Evolutionary conservation across 1,140 invertebrate species (phyloP).

Genomic region (Campoletis sonorensis): DNA sequence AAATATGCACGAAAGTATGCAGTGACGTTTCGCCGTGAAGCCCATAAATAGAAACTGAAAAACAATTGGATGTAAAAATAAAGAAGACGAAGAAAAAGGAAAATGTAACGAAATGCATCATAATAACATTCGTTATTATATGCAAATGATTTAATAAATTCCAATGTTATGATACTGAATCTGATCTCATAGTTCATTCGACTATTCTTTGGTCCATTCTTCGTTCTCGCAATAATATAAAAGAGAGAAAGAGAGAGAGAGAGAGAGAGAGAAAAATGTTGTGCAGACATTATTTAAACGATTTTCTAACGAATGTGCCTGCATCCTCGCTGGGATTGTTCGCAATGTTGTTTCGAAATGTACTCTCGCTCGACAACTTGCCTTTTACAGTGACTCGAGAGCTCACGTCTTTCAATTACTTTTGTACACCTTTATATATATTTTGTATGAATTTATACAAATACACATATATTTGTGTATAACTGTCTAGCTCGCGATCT

Average conservation of each 20-base stretch:
- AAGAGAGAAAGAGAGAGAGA: too few relatives aligned
- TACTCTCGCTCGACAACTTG: constrained; percentile 7
- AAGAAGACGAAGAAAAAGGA: too few relatives aligned
- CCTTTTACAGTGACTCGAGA: constrained; percentile 1
- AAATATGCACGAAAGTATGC: too few relatives aligned
- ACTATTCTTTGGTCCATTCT: neutral
- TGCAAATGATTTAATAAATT: neutral
- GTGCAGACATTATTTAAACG: neutral
- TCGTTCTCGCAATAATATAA: neutral
- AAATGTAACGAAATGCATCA: too few relatives aligned
- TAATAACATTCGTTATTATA: too few relatives aligned
- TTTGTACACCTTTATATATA: neutral
- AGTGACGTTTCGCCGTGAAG: too few relatives aligned
- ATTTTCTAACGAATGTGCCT: neutral
- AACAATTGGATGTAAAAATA: too few relatives aligned
- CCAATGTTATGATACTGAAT: neutral
- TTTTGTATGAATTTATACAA: neutral
- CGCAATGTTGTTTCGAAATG: constrained; percentile 3
- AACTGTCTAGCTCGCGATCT: neutral
- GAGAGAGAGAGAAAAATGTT: neutral
- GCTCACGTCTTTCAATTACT: constrained; percentile 22
- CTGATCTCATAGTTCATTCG: neutral
- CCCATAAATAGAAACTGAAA: too few relatives aligned
- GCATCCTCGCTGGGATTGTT: constrained; percentile 1
- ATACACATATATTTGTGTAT: neutral